Conservation (phyloP, 2,113 vertebrate genomes). For the Eonycteris spelaea region DNA sequence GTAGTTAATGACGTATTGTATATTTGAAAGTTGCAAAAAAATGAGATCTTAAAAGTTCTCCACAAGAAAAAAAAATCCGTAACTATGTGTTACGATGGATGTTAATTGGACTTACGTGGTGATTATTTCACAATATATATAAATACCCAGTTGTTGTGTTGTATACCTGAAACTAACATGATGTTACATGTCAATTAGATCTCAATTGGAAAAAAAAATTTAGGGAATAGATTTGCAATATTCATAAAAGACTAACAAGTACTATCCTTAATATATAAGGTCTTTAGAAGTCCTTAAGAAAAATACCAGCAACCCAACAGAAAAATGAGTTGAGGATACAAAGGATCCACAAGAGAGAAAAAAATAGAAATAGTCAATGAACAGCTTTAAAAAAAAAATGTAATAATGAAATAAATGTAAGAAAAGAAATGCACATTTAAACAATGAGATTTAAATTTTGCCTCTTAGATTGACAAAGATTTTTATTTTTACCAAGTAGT, state of each 20-base stretch:
- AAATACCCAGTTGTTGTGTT: neutral
- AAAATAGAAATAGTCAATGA: neutral
- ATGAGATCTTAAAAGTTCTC: neutral
- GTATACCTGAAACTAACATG: neutral
- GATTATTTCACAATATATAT: neutral
- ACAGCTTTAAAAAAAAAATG: neutral
- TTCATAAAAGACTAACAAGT: neutral
- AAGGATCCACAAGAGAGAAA: neutral
- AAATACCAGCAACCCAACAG: neutral
- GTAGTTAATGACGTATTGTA: neutral
- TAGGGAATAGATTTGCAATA: neutral
- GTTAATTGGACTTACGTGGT: neutral
- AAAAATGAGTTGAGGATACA: neutral
- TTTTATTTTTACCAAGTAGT: neutral
- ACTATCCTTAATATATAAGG: neutral
- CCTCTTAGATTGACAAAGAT: neutral
- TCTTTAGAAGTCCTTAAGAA: neutral
- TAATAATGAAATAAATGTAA: neutral
- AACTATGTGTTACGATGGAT: neutral
- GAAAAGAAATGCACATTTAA: neutral
- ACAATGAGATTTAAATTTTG: neutral
- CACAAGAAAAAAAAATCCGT: neutral
- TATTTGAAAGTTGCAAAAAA: neutral
- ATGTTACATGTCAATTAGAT: neutral
- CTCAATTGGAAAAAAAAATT: neutral